These are phyloP conservation scores for Gerosis bhagava DNA, from an alignment of 2,888 invertebrate genomes.

Conservation along the genomic window DNA sequence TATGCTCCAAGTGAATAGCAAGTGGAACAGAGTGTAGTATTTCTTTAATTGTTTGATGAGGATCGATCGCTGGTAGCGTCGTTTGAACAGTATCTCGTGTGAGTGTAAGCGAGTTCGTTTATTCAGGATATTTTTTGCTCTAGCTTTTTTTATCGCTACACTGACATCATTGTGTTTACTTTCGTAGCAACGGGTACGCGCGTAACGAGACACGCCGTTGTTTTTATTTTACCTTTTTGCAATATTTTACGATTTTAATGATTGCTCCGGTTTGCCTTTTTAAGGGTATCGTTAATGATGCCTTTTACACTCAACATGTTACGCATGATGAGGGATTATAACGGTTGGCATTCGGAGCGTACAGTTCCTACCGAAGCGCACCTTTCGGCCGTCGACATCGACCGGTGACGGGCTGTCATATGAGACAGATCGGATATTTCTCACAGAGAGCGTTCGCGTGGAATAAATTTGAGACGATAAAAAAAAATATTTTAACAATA, in stretches of 20 bases:
- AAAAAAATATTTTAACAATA: constrained; percentile 46
- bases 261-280: constrained; percentile 78
- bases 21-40: background rate
- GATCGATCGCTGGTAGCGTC: constrained; percentile 34
- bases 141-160: constrained; percentile 63
- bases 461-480: constrained; percentile 53
- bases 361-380: constrained; percentile 49
- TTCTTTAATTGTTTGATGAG: constrained; percentile 2
- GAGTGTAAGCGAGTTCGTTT: constrained; percentile 57
- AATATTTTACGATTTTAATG: constrained; percentile 77
- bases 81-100: constrained; percentile 54
- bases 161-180: constrained; percentile 76
- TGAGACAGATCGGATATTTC: constrained; percentile 62
- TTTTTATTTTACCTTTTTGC: constrained; percentile 70
- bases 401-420: constrained; percentile 77
- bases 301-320: constrained; percentile 73
- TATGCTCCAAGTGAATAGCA: too few species aligned
- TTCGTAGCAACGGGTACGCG: constrained; percentile 77
- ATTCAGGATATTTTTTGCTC: constrained; percentile 69
- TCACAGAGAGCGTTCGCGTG: constrained; percentile 61
- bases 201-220: constrained; percentile 69
- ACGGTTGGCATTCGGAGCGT: constrained; percentile 60
- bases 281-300: constrained; percentile 79
- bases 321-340: constrained; percentile 75
- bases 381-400: constrained; percentile 49